Percentiles rank a stretch among this genome's conserved stretches.
phyloP scores from a whole-genome alignment of 2,888 invertebrate species.

The Nesidiocoris tenuis region DNA sequence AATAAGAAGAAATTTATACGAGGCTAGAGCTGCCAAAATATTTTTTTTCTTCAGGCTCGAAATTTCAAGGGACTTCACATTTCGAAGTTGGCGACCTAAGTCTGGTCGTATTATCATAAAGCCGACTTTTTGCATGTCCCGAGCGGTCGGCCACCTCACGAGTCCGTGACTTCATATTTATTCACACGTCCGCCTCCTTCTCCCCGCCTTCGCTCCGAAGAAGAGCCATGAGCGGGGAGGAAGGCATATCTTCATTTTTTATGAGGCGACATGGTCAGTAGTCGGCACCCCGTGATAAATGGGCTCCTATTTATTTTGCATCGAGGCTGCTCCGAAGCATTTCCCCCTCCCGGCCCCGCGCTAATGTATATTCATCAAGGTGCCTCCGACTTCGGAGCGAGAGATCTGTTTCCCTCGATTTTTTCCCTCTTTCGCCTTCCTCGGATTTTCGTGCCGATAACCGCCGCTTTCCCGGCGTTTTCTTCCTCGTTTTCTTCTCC shows the following conservation, averaged over 20 bases:
- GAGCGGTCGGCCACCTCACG: neutral
- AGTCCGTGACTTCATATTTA: neutral
- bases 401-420: neutral
- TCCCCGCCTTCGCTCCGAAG: neutral
- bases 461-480: neutral
- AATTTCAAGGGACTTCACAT: too few species aligned
- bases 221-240: neutral
- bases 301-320: slow-evolving; percentile 44
- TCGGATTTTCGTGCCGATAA: neutral
- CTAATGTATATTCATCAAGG: slow-evolving; percentile 43
- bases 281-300: slow-evolving; percentile 41
- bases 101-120: neutral
- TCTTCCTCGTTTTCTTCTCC: slow-evolving; percentile 2
- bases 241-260: slow-evolving; percentile 42
- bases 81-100: too few species aligned
- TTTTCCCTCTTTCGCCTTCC: neutral
- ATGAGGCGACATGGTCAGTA: slow-evolving; percentile 43
- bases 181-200: neutral
- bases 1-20: too few species aligned
- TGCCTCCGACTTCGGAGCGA: neutral
- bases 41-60: too few species aligned
- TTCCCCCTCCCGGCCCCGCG: slow-evolving; percentile 6
- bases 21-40: too few species aligned
- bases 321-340: slow-evolving; percentile 9
- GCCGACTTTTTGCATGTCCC: neutral